These are phyloP conservation scores for Abramis brama DNA, from an alignment of 2,113 vertebrate species.

Conservation along the genomic window DNA sequence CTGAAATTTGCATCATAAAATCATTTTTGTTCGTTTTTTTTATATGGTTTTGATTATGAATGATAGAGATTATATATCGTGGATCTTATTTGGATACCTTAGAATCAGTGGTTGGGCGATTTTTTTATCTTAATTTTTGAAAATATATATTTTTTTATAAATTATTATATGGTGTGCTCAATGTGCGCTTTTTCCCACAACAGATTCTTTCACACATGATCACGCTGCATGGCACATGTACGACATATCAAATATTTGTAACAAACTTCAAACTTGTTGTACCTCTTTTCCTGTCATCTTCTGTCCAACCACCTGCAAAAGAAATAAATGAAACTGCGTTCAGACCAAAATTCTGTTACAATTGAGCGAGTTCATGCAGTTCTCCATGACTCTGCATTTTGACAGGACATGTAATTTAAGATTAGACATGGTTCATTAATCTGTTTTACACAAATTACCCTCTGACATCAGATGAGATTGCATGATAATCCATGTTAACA, in stretches of 20 bases:
- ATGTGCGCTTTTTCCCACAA: not conserved
- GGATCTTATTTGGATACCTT: no score
- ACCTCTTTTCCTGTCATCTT: conserved; percentile 94
- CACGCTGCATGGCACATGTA: not conserved
- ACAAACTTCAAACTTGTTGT: conserved; percentile 33
- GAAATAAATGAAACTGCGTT: not conserved
- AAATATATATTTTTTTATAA: no score
- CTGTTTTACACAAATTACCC: not conserved
- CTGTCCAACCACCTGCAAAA: conserved; percentile 89
- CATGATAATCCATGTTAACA: not conserved
- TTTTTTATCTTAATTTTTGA: not conserved
- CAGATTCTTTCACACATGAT: not conserved
- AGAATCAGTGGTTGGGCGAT: no score
- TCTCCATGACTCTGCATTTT: not conserved
- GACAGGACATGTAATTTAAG: not conserved
- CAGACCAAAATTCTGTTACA: not conserved
- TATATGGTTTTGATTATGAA: not conserved
- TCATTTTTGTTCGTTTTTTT: not conserved
- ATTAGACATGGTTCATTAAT: not conserved
- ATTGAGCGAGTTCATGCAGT: not conserved
- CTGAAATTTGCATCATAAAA: not conserved
- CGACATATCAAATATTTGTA: not conserved
- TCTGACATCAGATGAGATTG: not conserved
- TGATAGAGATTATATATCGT: not conserved
- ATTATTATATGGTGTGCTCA: not conserved